Evolutionary conservation across 2,797 vertebrate species (phyloP), one percentile per base, ranked within the genome.

Genomic region (Sebastes hopkinsi): DNA sequence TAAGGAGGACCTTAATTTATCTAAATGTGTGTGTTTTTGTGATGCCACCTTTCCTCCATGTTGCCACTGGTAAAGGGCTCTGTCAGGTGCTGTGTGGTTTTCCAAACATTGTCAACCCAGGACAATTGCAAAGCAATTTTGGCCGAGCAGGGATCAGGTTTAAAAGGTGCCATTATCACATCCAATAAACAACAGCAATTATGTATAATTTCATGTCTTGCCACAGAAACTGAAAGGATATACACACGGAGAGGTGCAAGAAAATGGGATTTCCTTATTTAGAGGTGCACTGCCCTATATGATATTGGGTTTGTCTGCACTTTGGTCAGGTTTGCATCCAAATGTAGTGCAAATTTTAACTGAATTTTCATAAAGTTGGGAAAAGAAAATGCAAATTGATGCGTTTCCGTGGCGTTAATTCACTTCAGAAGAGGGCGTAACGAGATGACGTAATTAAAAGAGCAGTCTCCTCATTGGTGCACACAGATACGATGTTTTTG

Each of bases 121-220:
- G 65, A 83, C 92, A 92, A 93, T 96, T 95, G 94, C 79, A 84
- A 89, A 93, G 91, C 93, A 95, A 92, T 94, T 94, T 92, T 68
- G 70, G 23, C 84, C 79, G 67, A 82, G 69, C 65, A 71, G 65
- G 83, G 72, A 86, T 84, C 56, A 52, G 56, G 82, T 90, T 89
- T 93, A 92, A 95, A 93, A 90, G 86, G 88, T 50, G 58, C 92
- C 87, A 94, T 95, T 92, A 94, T 92, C 82, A 84, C 90, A 90
- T 89, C 86, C 87, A 91, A 89, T 92, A 92, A 93, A 90, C 89
- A 87, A 90, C 81, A 81, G 87, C 90, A 93, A 93, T 95, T 92
- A 94, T 87, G 86, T 80, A 75, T 90, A 86, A 95, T 95, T 92
- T 89, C 80, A 86, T 88, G 86, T 86, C 88, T 90, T 86, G 72